These are phyloP conservation scores for Ammodytes dubius DNA, from an alignment of 2,113 vertebrate genomes.

Conservation along the genomic window DNA sequence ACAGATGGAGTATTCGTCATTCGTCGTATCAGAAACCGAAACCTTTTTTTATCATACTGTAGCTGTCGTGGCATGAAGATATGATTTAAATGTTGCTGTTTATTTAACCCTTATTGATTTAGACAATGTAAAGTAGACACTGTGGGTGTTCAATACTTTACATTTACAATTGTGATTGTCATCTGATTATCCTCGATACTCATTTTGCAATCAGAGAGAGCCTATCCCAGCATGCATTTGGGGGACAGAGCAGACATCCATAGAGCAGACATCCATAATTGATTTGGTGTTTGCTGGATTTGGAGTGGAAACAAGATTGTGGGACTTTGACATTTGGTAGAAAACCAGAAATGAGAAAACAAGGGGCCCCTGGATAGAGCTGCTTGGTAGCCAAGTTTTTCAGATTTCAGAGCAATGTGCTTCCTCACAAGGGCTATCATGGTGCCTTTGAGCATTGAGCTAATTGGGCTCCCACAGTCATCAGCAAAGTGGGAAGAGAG, in stretches of 20 bases:
- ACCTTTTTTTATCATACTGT: background rate
- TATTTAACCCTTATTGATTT: background rate
- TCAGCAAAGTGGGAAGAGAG: constrained; percentile 39
- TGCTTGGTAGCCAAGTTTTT: constrained; percentile 11
- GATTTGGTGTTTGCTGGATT: constrained; percentile 1
- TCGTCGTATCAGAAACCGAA: background rate
- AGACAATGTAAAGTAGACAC: background rate
- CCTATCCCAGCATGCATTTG: background rate
- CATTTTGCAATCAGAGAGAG: background rate
- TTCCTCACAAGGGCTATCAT: constrained; percentile 26
- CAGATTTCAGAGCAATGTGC: constrained; percentile 17
- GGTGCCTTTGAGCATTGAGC: constrained; percentile 41
- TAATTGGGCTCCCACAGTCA: constrained; percentile 53
- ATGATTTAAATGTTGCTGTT: background rate
- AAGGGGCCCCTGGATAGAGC: background rate
- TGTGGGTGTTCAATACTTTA: background rate
- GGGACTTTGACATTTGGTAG: background rate
- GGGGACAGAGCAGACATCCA: background rate
- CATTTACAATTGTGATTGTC: background rate
- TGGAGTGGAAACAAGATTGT: background rate
- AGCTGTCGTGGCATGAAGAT: background rate
- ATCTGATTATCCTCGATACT: background rate
- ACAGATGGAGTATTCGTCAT: background rate
- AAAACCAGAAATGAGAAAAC: constrained; percentile 1
- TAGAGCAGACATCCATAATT: background rate